These are phyloP conservation scores for Calameuta filiformis DNA, from an alignment of 2,888 invertebrate species.

Conservation along the genomic window DNA sequence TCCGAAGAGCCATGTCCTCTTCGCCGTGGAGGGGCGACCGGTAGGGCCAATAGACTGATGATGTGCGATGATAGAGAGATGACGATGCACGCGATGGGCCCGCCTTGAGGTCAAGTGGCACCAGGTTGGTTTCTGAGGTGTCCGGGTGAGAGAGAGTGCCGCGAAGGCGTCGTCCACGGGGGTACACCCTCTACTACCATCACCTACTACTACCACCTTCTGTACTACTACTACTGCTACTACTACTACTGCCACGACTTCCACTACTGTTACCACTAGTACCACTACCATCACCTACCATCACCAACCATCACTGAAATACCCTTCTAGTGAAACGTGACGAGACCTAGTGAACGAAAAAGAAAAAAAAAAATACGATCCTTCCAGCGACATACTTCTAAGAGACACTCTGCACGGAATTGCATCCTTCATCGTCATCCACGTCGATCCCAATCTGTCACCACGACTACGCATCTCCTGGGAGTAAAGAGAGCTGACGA, in stretches of 20 bases:
- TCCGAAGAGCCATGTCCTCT: constrained; percentile 67
- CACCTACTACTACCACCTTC: constrained; percentile 42
- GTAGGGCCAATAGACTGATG: constrained; percentile 63
- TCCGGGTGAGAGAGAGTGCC: constrained; percentile 46
- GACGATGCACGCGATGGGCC: constrained; percentile 57
- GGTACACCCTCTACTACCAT: constrained; percentile 46
- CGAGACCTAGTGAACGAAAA: constrained; percentile 18
- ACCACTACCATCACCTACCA: neutral
- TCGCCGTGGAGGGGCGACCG: constrained; percentile 65
- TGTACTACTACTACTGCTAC: constrained; percentile 40
- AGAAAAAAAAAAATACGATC: too few species aligned
- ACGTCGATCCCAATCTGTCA: neutral
- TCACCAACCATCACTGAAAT: neutral
- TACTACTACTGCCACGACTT: constrained; percentile 18
- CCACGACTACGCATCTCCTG: neutral
- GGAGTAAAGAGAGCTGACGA: neutral
- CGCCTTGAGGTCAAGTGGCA: constrained; percentile 58
- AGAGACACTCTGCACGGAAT: neutral
- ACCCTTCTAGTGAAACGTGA: constrained; percentile 38
- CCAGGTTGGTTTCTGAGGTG: constrained; percentile 57
- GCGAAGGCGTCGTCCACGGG: neutral
- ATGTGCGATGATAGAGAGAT: constrained; percentile 52
- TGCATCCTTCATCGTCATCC: neutral
- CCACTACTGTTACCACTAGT: constrained; percentile 49
- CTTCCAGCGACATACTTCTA: neutral